Conservation (phyloP, 1,140 invertebrate genomes). For the Fragariocoptes setiger region DNA sequence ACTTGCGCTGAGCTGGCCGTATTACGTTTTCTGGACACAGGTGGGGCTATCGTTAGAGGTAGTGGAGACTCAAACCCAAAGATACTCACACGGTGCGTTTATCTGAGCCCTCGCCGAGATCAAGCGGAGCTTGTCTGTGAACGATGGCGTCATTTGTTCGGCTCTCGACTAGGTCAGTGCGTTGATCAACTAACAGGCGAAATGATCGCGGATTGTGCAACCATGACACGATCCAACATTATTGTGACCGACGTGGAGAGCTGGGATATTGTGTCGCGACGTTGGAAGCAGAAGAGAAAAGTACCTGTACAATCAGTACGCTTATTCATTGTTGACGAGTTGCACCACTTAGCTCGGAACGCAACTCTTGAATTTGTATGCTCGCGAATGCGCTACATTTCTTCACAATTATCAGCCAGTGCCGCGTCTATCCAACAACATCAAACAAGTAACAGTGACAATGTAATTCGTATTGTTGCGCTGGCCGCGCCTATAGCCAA, state of each 20-base stretch:
- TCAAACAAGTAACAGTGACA: too few relatives aligned
- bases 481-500: conserved; percentile 73
- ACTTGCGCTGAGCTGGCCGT: conserved; percentile 89
- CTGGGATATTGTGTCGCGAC: conserved; percentile 85
- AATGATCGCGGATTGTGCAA: conserved; percentile 79
- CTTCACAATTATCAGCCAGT: conserved; percentile 31
- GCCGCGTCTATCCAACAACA: too few relatives aligned
- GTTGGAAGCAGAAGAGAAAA: conserved; percentile 95
- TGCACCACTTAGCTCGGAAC: conserved; percentile 33
- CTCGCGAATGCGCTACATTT: conserved; percentile 85
- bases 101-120: conserved; percentile 64
- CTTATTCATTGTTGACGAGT: conserved; percentile 83
- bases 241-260: conserved; percentile 88
- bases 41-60: too few relatives aligned
- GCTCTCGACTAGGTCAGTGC: conserved; percentile 40
- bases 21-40: conserved; percentile 56
- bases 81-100: conserved; percentile 36
- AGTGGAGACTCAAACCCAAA: conserved; percentile 27
- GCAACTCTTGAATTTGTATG: conserved; percentile 88
- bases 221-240: conserved; percentile 43
- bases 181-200: conserved; percentile 80
- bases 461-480: conserved; percentile 74
- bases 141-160: conserved; percentile 72
- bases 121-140: conserved; percentile 61
- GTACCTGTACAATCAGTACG: conserved; percentile 68